Conservation (phyloP, 2,113 vertebrate genomes). For the Rhinoptilus africanus region DNA sequence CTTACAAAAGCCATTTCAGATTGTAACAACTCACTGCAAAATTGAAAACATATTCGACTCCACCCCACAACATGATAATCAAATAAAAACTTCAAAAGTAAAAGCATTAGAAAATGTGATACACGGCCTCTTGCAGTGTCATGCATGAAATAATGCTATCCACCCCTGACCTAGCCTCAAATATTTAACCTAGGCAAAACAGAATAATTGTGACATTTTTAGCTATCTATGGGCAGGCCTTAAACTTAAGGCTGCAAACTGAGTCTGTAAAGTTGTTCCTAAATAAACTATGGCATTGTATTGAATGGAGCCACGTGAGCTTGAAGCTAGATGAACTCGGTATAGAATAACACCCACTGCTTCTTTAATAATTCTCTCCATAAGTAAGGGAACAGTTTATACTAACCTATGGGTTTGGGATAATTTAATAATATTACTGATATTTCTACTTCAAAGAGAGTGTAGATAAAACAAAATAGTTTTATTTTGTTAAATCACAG, state of each 20-base stretch:
- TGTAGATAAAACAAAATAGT: neutral
- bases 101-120: neutral
- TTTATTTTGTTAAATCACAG: neutral
- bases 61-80: neutral
- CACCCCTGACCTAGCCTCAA: neutral
- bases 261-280: neutral
- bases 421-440: neutral
- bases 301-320: neutral
- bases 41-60: conserved; percentile 5
- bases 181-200: neutral
- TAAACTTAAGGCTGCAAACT: neutral
- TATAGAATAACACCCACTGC: neutral
- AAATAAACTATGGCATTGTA: neutral
- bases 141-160: neutral
- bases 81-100: neutral
- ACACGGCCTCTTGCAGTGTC: neutral
- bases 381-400: neutral
- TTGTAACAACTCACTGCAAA: neutral
- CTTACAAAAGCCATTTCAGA: neutral
- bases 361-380: neutral
- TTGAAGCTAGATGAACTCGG: neutral
- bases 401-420: neutral
- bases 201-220: neutral
- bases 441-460: neutral
- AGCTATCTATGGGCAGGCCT: neutral